Conservation (phyloP, 2,113 vertebrate genomes). For the Albula goreensis region DNA sequence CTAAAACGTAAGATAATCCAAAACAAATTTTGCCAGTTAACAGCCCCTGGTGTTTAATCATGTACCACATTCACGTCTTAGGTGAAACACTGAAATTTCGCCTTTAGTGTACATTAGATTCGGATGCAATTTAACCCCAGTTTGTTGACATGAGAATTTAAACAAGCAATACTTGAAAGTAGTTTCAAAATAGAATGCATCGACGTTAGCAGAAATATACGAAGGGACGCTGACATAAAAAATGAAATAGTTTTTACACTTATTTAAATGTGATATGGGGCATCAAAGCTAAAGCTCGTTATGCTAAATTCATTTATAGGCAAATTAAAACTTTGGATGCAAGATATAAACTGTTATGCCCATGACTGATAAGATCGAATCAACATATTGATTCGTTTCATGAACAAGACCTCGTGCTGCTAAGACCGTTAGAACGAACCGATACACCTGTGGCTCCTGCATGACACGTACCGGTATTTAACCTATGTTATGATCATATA, state of each 20-base stretch:
- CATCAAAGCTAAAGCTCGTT: background rate
- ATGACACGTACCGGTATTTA: background rate
- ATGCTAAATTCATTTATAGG: background rate
- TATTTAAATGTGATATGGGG: background rate
- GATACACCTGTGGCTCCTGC: background rate
- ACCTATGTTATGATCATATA: background rate
- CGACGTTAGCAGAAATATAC: background rate
- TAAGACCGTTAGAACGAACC: background rate
- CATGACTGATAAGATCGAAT: too few species aligned
- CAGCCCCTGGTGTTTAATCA: background rate
- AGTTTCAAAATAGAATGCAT: background rate
- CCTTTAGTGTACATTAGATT: background rate
- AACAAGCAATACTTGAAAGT: background rate
- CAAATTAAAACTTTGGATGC: background rate
- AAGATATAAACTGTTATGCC: background rate
- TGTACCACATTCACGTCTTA: background rate
- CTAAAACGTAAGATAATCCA: background rate
- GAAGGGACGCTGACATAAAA: background rate
- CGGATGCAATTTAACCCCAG: background rate
- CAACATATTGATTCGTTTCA: background rate
- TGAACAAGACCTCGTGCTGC: background rate
- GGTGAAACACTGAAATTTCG: too few species aligned
- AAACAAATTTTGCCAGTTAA: background rate
- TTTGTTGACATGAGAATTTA: background rate
- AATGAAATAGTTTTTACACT: background rate